Percentiles rank a stretch among this genome's conserved stretches.
Evolutionary conservation across 2,888 invertebrate genomes (phyloP).

Genomic region (Napeogenes inachia): DNA sequence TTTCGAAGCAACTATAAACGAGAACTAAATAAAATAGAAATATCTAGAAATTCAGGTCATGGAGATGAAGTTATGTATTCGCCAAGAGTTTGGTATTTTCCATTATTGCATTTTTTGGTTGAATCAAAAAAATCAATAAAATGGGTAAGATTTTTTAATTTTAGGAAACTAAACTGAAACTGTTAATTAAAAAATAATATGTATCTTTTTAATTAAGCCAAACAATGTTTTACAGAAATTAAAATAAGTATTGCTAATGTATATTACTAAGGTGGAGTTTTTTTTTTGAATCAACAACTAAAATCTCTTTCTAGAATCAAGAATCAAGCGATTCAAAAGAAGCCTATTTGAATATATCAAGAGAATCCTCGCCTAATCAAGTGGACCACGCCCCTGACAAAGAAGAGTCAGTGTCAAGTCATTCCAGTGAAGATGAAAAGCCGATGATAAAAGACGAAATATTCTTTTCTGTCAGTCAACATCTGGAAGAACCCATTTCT

Average conservation of each 20-base stretch:
- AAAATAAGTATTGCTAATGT: neutral
- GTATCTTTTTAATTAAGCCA: too few relatives aligned
- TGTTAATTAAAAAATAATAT: neutral
- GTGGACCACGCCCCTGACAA: neutral
- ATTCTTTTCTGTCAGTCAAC: neutral
- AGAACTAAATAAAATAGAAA: conserved; percentile 19
- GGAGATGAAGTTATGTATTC: conserved; percentile 8
- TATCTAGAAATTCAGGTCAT: conserved; percentile 6
- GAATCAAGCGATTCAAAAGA: neutral
- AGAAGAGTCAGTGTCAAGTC: neutral
- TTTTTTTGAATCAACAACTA: too few relatives aligned
- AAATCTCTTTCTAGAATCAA: neutral
- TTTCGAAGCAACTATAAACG: conserved; percentile 29
- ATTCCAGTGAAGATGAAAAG: neutral
- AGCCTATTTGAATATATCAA: neutral
- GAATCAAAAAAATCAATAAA: conserved; percentile 11
- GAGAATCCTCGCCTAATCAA: neutral
- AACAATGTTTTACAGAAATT: neutral
- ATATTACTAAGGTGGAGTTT: too few relatives aligned
- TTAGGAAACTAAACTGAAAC: too few relatives aligned
- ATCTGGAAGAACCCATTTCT: neutral
- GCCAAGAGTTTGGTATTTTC: conserved; percentile 25
- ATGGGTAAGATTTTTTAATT: conserved; percentile 11
- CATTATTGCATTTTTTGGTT: conserved; percentile 21
- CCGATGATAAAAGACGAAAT: neutral